phyloP scores from a whole-genome alignment of 2,888 invertebrate species.

The Leptopilina drosophilae region DNA sequence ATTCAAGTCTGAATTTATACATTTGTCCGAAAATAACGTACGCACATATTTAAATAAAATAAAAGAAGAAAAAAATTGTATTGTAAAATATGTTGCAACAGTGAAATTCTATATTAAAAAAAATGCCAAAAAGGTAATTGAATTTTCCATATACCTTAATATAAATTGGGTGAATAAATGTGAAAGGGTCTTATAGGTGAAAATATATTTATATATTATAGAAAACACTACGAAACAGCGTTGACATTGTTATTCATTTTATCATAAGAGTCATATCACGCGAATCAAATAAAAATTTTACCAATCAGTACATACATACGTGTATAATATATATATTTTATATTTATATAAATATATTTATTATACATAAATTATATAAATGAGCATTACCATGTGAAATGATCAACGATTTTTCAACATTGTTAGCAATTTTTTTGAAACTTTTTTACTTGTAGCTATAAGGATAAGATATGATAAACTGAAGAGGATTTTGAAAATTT shows the following conservation, averaged over 20 bases:
- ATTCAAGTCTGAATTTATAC: conserved; percentile 15
- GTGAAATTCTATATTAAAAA: conserved; percentile 1
- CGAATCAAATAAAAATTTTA: conserved; percentile 65
- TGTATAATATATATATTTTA: conserved; percentile 44
- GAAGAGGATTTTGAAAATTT: too few species aligned
- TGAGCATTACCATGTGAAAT: too few species aligned
- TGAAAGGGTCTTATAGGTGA: background rate
- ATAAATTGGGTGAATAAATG: background rate
- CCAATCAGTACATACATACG: conserved; percentile 52
- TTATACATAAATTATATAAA: conserved; percentile 55
- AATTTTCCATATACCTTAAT: conserved; percentile 1
- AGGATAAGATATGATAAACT: too few species aligned
- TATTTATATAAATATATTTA: background rate
- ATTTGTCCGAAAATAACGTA: conserved; percentile 5
- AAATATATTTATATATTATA: background rate
- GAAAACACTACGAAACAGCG: conserved; percentile 16
- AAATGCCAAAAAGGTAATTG: conserved; percentile 17
- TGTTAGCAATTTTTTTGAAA: too few species aligned
- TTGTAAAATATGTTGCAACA: conserved; percentile 12
- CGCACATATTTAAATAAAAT: conserved; percentile 27
- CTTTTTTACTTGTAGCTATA: too few species aligned
- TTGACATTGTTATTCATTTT: conserved; percentile 63
- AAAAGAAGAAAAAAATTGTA: conserved; percentile 4
- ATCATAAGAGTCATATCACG: conserved; percentile 67
- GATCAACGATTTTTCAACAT: too few species aligned